phyloP scores from a whole-genome alignment of 2,888 invertebrate species.

The Poecilus cupreus region DNA sequence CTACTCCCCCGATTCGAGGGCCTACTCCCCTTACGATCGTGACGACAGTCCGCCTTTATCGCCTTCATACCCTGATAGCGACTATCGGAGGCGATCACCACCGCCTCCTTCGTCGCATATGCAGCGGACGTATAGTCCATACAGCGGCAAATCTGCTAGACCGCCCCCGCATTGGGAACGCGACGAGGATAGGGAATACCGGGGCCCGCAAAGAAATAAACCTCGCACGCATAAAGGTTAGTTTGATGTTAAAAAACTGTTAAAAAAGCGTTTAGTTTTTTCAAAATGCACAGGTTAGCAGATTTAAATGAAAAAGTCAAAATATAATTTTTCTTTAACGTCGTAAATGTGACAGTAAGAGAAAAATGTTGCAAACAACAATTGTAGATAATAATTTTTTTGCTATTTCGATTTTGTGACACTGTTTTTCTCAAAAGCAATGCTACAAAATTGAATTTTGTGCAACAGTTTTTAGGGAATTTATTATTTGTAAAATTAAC shows the following conservation, averaged over 20 bases:
- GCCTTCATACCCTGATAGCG: constrained; percentile 76
- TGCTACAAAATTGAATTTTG: no score
- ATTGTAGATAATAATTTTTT: no score
- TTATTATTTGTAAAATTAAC: no score
- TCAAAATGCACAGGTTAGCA: no score
- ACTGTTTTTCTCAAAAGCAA: no score
- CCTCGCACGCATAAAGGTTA: constrained; percentile 68
- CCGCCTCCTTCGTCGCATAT: constrained; percentile 70
- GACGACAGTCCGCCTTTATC: constrained; percentile 81
- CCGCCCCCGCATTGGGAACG: constrained; percentile 56
- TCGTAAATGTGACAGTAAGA: no score
- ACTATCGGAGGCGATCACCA: constrained; percentile 80
- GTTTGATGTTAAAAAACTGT: not conserved
- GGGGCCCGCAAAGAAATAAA: constrained; percentile 67
- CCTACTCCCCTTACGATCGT: constrained; percentile 74
- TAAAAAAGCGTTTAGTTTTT: no score
- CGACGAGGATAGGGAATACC: constrained; percentile 69
- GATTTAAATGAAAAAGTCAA: no score
- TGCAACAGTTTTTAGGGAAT: no score
- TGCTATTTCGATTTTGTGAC: no score
- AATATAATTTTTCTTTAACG: no score
- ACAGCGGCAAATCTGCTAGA: constrained; percentile 64
- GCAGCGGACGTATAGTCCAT: constrained; percentile 72
- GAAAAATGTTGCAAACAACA: no score
- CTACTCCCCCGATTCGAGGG: constrained; percentile 74